Percentiles rank a stretch among this genome's conserved stretches.
Evolutionary conservation across 2,797 vertebrate genomes (phyloP).

Genomic region (Hoplostethus atlanticus): DNA sequence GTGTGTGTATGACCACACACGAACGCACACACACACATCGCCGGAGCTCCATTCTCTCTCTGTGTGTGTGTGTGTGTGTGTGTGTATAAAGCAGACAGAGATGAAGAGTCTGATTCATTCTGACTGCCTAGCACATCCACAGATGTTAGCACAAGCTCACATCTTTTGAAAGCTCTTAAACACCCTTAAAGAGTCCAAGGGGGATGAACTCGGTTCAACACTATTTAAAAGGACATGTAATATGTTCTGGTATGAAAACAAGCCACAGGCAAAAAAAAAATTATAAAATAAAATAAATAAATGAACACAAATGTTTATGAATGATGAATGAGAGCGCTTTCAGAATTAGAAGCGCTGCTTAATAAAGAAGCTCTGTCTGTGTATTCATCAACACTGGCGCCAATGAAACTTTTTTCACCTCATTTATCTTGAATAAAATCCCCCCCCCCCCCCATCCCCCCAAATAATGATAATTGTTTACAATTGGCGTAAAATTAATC

Average conservation of each 20-base stretch:
- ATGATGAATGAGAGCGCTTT: conserved; percentile 69
- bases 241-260: conserved; percentile 46
- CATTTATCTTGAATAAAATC: conserved; percentile 66
- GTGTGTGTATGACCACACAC: conserved; percentile 1
- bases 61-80: conserved; percentile 25
- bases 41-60: background rate
- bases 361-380: conserved; percentile 57
- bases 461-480: conserved; percentile 71
- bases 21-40: background rate
- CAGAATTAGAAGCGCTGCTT: conserved; percentile 61
- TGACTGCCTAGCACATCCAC: conserved; percentile 35
- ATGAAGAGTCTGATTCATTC: conserved; percentile 38
- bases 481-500: conserved; percentile 78
- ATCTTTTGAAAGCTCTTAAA: conserved; percentile 55
- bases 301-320: conserved; percentile 66
- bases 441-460: conserved; percentile 5
- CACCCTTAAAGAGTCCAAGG: conserved; percentile 54
- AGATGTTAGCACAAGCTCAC: conserved; percentile 14
- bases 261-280: conserved; percentile 49
- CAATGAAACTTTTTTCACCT: conserved; percentile 65
- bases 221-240: conserved; percentile 28
- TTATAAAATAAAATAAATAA: conserved; percentile 45
- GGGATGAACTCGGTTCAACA: conserved; percentile 13
- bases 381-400: conserved; percentile 59
- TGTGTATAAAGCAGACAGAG: conserved; percentile 28